These are phyloP conservation scores for Psilopsiagon aurifrons DNA, from an alignment of 2,113 vertebrate species.

Conservation along the genomic window DNA sequence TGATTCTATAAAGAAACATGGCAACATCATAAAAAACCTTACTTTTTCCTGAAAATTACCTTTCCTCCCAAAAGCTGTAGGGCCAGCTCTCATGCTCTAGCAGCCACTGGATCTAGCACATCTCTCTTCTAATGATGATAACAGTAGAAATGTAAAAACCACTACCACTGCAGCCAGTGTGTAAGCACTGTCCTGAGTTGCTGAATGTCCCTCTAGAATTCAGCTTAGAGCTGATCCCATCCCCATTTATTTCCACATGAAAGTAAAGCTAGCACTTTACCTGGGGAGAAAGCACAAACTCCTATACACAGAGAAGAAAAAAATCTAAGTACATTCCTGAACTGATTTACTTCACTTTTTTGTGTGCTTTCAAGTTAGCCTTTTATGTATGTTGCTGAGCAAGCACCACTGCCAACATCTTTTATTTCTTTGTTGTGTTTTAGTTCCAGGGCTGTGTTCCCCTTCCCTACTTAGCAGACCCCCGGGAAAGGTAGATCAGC, in stretches of 20 bases:
- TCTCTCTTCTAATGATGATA: background rate
- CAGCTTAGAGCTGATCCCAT: background rate
- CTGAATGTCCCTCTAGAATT: background rate
- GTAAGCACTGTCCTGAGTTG: background rate
- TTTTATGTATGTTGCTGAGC: background rate
- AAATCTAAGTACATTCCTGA: background rate
- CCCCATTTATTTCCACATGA: background rate
- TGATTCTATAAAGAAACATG: background rate
- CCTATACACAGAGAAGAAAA: background rate
- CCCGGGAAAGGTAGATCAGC: background rate
- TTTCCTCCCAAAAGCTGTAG: background rate
- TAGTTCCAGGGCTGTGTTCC: background rate
- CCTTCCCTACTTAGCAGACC: background rate
- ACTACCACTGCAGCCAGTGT: background rate
- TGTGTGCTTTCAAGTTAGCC: background rate
- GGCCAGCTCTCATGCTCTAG: background rate
- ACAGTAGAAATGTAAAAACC: background rate
- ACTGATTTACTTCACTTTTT: constrained; percentile 19
- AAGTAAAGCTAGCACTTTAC: background rate
- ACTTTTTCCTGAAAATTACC: background rate
- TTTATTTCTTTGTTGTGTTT: constrained; percentile 10
- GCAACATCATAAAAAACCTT: background rate
- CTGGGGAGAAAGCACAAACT: background rate
- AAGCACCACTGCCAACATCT: background rate
- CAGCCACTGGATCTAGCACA: background rate